Base-by-base conservation (phyloP, 2,888 invertebrate genomes). In the Melanargia galathea region DNA sequence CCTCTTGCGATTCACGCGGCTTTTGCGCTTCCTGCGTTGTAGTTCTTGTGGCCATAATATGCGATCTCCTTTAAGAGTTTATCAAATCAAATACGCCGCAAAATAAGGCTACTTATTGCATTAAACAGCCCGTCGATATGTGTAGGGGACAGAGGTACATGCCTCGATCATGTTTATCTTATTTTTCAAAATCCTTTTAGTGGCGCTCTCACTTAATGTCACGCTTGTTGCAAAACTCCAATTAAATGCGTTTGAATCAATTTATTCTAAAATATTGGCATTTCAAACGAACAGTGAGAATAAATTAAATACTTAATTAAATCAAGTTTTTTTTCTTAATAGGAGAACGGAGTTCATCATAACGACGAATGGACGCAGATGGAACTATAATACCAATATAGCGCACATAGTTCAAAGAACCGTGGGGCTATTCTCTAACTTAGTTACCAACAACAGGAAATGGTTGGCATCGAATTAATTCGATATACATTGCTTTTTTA, bases 131-230 rank as follows among this genome's bases (percentile, higher is more conserved):
- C 6, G 48, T 58, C 18, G 58, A 58, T 48, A 48, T 35, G 35
- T 58, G 35, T 48, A 45, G 56, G 30, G 33, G 51, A 0, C 30
- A 30, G 30, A 30, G 30, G 30, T 30, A 26, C 26, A 3, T 48
- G 55, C 40, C 45, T 35, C 54, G 33, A 35, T 20, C 54, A 62
- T 59, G 40, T 62, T 65, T 62, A 65, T 65, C 59, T 65, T 65
- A 62, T 26, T 65, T 63, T 58, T 30, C 55, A 43, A 55, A 65
- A 62, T 49, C 62, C 62, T 57, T 64, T 54, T 54, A 56, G 56
- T 56, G 43, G 11, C n/a, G n/a, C 30, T 30, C 43, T 30, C 43
- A 56, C 30, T 45, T 56, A 56, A 16, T 43, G 43, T 56, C 45
- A 26, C 16, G 56, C 20, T 13, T 30, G 18, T 26, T 40, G 26